phyloP scores from a whole-genome alignment of 1,140 invertebrate genomes.

The Galendromus occidentalis region DNA sequence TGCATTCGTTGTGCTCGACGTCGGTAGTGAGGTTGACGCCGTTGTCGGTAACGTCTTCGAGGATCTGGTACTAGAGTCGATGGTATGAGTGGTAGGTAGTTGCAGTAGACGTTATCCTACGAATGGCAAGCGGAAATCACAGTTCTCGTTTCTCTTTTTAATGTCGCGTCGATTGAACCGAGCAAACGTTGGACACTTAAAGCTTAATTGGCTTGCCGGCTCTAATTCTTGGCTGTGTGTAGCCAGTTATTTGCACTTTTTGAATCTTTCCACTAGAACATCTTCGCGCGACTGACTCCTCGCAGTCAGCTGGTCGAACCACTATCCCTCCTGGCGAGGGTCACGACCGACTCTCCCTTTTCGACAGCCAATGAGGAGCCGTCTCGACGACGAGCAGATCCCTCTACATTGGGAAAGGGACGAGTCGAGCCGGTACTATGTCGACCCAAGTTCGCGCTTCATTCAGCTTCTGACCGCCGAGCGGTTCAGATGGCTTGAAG shows the following conservation, averaged over 20 bases:
- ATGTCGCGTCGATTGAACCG: background rate
- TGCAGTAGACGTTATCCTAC: background rate
- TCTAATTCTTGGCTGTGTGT: background rate
- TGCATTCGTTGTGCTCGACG: too few relatives aligned
- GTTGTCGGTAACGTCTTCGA: background rate
- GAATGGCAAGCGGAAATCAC: background rate
- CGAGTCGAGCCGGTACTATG: conserved; percentile 5
- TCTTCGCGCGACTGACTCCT: background rate
- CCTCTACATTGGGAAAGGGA: background rate
- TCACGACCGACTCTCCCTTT: background rate
- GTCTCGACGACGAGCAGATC: background rate
- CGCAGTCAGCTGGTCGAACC: conserved; percentile 7
- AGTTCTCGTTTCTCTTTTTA: background rate
- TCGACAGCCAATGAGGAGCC: background rate
- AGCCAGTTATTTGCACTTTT: background rate
- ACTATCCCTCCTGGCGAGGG: conserved; percentile 8
- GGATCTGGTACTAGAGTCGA: background rate
- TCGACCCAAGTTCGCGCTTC: background rate
- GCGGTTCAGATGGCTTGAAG: background rate
- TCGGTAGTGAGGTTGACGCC: too few relatives aligned
- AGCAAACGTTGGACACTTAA: background rate
- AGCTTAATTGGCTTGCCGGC: background rate
- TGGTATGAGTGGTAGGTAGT: background rate
- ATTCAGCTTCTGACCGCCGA: conserved; percentile 1
- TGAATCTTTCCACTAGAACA: background rate